Conservation (phyloP, 2,888 invertebrate species). For the Antheraea yamamai region DNA sequence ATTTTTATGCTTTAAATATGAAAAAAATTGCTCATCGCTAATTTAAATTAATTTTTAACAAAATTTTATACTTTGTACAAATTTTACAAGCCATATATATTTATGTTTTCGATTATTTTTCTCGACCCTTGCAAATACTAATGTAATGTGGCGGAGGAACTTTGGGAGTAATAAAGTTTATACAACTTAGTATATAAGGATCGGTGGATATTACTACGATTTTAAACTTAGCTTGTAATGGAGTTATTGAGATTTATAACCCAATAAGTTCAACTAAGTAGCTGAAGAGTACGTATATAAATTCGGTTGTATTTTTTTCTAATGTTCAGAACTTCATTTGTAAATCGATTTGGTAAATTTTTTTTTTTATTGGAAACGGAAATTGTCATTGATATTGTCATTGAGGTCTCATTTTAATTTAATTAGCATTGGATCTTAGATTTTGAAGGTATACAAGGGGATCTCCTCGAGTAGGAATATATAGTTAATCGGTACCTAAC, state of each 20-base stretch:
- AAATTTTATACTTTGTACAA: not conserved
- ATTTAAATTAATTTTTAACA: not conserved
- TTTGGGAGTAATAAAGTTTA: not conserved
- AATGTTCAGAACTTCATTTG: too few species aligned
- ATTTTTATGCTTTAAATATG: not conserved
- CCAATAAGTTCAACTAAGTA: not conserved
- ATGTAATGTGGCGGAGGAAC: not conserved
- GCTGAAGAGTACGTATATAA: not conserved
- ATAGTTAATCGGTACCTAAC: too few species aligned
- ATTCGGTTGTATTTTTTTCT: too few species aligned
- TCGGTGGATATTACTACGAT: not conserved
- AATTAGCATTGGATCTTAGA: too few species aligned
- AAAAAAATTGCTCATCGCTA: not conserved
- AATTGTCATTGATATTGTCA: too few species aligned
- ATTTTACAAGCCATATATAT: not conserved
- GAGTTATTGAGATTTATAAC: too few species aligned
- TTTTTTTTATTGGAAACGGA: too few species aligned
- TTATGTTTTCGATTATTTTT: not conserved
- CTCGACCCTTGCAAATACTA: not conserved
- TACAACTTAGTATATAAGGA: not conserved
- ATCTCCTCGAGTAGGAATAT: too few species aligned
- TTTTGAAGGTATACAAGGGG: too few species aligned
- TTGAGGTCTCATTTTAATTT: too few species aligned
- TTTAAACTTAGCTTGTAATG: too few species aligned
- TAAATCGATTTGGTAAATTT: too few species aligned